These are phyloP conservation scores for Calephelis nemesis DNA, from an alignment of 1,140 invertebrate species.

Conservation along the genomic window DNA sequence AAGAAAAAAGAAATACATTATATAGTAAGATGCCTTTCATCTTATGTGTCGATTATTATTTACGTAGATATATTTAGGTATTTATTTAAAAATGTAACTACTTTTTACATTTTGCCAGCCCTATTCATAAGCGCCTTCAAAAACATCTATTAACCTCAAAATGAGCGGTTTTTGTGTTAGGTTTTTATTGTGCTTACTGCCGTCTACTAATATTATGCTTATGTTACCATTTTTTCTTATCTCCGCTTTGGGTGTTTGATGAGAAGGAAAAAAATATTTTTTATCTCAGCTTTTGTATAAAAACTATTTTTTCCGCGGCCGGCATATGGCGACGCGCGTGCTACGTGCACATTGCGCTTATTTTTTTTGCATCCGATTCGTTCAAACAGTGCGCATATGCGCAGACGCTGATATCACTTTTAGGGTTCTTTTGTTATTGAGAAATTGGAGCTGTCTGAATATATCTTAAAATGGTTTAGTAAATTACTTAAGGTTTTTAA, in stretches of 20 bases:
- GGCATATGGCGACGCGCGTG: constrained; percentile 69
- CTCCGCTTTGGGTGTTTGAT: constrained; percentile 67
- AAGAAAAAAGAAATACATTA: too few species aligned
- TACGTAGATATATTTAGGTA: too few species aligned
- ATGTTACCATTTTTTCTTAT: constrained; percentile 70
- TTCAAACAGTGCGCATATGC: constrained; percentile 68
- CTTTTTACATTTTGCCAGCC: constrained; percentile 34
- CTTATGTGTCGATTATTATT: too few species aligned
- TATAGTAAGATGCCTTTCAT: too few species aligned
- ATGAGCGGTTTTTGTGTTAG: constrained; percentile 58
- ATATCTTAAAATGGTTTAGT: not conserved
- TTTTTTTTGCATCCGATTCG: constrained; percentile 76
- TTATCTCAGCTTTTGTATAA: constrained; percentile 42
- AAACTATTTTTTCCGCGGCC: constrained; percentile 53
- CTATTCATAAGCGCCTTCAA: constrained; percentile 44
- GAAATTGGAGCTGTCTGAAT: not conserved
- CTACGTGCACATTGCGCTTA: constrained; percentile 65
- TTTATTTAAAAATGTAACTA: not conserved
- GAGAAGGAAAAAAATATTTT: constrained; percentile 63
- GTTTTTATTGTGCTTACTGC: constrained; percentile 64
- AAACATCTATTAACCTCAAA: constrained; percentile 71
- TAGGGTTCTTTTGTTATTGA: constrained; percentile 35
- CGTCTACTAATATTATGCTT: constrained; percentile 76
- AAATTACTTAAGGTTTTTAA: not conserved
- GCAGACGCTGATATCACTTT: constrained; percentile 51